Percentiles rank a stretch among this genome's conserved stretches.
phyloP scores from a whole-genome alignment of 2,888 invertebrate species.

The Exocentrus adspersus region DNA sequence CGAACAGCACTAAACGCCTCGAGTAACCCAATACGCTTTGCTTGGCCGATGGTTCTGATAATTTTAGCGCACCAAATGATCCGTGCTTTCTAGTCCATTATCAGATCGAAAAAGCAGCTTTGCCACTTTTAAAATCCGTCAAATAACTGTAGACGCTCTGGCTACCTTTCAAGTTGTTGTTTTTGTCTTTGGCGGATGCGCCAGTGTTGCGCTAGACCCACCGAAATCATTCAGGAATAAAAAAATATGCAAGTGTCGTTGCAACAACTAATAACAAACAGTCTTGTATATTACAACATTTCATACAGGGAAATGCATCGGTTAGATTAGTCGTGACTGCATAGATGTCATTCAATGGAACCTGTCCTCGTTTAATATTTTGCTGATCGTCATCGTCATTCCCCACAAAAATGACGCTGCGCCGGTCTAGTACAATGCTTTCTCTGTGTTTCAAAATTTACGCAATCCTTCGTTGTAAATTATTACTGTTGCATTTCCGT shows the following conservation, averaged over 20 bases:
- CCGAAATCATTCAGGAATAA: neutral
- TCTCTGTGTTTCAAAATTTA: conserved; percentile 38
- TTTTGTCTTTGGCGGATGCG: conserved; percentile 22
- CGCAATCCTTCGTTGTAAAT: conserved; percentile 33
- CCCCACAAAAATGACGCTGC: conserved; percentile 30
- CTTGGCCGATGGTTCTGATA: conserved; percentile 39
- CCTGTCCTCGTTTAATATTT: conserved; percentile 13
- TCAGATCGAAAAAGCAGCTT: conserved; percentile 19
- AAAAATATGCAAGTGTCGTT: no score
- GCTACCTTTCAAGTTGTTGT: conserved; percentile 26
- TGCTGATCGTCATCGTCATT: conserved; percentile 27
- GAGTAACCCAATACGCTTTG: conserved; percentile 41
- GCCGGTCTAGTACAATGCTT: conserved; percentile 33
- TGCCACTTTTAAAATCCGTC: conserved; percentile 26
- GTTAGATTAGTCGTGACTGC: conserved; percentile 18
- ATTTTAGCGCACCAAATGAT: conserved; percentile 44
- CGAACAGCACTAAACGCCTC: conserved; percentile 32
- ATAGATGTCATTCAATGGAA: conserved; percentile 18
- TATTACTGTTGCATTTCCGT: conserved; percentile 34
- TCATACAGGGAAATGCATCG: conserved; percentile 4
- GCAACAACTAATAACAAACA: neutral
- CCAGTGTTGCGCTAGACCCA: no score
- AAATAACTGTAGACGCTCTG: conserved; percentile 30
- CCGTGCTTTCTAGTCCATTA: conserved; percentile 32
- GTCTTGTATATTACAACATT: neutral